Conservation (phyloP, 1,140 invertebrate genomes). For the Parasteatoda tepidariorum region DNA sequence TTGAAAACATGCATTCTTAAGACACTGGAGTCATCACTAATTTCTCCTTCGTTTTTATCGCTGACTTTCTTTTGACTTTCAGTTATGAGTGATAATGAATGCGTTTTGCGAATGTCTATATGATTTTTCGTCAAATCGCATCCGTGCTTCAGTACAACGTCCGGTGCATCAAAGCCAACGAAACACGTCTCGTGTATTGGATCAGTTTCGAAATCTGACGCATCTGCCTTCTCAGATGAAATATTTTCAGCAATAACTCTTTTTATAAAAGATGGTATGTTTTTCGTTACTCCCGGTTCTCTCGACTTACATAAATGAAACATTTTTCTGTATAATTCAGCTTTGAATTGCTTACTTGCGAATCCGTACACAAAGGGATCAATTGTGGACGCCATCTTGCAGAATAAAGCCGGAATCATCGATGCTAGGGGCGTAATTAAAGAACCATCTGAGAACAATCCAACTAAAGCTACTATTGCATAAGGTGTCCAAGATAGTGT, state of each 20-base stretch:
- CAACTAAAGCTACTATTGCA: constrained; percentile 76
- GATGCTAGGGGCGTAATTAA: constrained; percentile 73
- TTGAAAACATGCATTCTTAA: constrained; percentile 1
- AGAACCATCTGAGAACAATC: constrained; percentile 64
- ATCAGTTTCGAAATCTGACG: background rate
- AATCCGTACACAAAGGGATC: constrained; percentile 63
- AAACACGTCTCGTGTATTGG: background rate
- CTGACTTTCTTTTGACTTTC: background rate
- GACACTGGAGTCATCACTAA: background rate
- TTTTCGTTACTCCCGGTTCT: background rate
- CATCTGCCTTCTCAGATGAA: background rate
- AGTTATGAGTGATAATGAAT: background rate
- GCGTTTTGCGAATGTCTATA: background rate
- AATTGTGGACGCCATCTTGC: constrained; percentile 70
- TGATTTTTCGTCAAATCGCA: background rate
- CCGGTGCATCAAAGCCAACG: no score
- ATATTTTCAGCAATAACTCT: background rate
- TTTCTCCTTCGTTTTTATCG: background rate
- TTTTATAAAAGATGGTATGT: background rate
- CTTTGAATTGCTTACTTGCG: constrained; percentile 47
- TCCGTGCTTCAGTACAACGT: no score
- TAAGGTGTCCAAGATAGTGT: constrained; percentile 83
- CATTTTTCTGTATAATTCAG: constrained; percentile 8
- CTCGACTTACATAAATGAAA: background rate
- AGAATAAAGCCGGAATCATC: constrained; percentile 80